Evolutionary conservation across 2,797 vertebrate genomes (phyloP), one percentile per base, ranked within the genome.

Genomic region (Pteropus rufus): DNA sequence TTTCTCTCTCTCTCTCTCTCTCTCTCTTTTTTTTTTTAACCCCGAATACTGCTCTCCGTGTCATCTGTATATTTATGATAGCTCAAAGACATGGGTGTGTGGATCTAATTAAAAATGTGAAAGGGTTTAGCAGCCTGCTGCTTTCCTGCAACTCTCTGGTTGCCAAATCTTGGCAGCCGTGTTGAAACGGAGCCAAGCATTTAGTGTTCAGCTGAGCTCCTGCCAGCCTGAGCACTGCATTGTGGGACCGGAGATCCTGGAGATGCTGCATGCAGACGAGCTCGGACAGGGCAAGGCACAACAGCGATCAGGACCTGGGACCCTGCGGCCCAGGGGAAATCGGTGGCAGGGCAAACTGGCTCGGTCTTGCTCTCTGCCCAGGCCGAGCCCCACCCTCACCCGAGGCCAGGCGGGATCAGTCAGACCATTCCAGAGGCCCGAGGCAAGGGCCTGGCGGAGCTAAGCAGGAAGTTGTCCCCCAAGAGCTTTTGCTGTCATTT

Each of bases 81-180:
- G 99, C 99, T 99, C 99, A 99, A 99, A 99, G 99, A 99, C 99
- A 99, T 99, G 99, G 99, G 99, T 99, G 99, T 99, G 99, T 99
- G 99, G 99, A 99, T 99, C 99, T 99, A 99, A 99, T 99, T 99
- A 99, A 99, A 99, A 99, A 99, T 99, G 99, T 99, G 99, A 99
- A 99, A 99, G 99, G 98, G 99, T 99, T 99, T 99, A 99, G 99
- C 99, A 99, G 99, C 99, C 99, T 99, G 99, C 99, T 99, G 99
- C 99, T 99, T 99, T 98, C 98, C 99, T 98, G 98, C 97, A 98
- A 98, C 98, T 98, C 99, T 99, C 99, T 98, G 98, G 98, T 99
- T 99, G 99, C 99, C 99, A 99, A 98, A 99, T 99, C 99, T 99
- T 99, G 99, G 99, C 99, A 99, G 99, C 99, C 99, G 99, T 98